These are phyloP conservation scores for Luscinia luscinia DNA, from an alignment of 2,797 vertebrate species.

Conservation along the genomic window DNA sequence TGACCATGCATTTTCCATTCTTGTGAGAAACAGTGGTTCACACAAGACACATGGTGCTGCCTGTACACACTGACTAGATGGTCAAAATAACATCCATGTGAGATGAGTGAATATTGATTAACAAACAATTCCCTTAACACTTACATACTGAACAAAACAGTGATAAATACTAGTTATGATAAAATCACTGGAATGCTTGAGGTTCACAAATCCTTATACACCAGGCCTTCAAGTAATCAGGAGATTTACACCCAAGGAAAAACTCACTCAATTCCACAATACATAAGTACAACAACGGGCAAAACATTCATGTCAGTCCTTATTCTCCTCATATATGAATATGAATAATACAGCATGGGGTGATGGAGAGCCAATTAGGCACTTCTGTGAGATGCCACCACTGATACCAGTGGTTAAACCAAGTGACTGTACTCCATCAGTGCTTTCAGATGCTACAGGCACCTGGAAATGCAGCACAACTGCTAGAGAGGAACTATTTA, in stretches of 20 bases:
- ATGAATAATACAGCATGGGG: not conserved
- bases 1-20: not conserved
- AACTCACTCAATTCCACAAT: not conserved
- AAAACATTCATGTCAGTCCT: not conserved
- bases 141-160: not conserved
- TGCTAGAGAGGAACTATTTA: not conserved
- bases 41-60: not conserved
- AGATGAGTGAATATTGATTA: not conserved
- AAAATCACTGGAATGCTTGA: slow-evolving; percentile 3
- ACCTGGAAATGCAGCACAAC: not conserved
- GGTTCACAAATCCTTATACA: not conserved
- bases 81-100: not conserved
- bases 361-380: not conserved
- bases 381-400: not conserved
- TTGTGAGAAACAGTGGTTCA: not conserved
- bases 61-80: not conserved
- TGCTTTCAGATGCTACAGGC: not conserved
- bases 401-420: not conserved
- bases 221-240: not conserved
- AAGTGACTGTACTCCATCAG: not conserved
- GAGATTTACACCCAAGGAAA: not conserved
- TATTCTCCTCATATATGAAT: not conserved
- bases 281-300: not conserved
- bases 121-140: not conserved
- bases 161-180: not conserved